Evolutionary conservation across 2,113 vertebrate genomes (phyloP).

Genomic region (Notothenia coriiceps): DNA sequence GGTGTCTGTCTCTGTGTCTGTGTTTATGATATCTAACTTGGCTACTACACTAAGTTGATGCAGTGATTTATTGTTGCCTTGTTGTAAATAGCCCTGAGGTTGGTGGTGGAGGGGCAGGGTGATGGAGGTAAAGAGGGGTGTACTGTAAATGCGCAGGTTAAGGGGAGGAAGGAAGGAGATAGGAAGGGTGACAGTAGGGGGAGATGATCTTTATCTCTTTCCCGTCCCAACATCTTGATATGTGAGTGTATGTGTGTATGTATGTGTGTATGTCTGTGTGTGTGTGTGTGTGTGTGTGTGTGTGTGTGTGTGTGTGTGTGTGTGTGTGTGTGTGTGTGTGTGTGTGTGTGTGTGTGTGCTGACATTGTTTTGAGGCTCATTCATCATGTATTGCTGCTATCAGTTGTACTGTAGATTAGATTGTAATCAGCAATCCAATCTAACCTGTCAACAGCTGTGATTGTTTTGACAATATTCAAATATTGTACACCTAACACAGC

Average conservation of each 20-base stretch:
- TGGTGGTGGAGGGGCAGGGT: conserved; percentile 5
- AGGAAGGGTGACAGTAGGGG: conserved; percentile 49
- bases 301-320: too few species aligned
- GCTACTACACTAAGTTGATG: conserved; percentile 28
- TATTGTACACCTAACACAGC: background rate
- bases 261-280: too few species aligned
- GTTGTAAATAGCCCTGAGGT: conserved; percentile 29
- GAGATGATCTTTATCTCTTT: conserved; percentile 55
- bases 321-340: too few species aligned
- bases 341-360: background rate
- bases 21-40: conserved; percentile 8
- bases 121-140: background rate
- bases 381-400: conserved; percentile 18
- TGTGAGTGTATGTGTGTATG: background rate
- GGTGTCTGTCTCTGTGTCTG: conserved; percentile 13
- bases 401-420: conserved; percentile 10
- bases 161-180: conserved; percentile 4
- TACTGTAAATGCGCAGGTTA: background rate
- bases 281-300: too few species aligned
- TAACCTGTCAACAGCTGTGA: conserved; percentile 21
- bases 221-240: background rate
- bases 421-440: conserved; percentile 7
- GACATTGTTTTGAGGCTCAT: conserved; percentile 14
- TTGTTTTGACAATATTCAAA: conserved; percentile 23
- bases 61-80: conserved; percentile 52